Evolutionary conservation across 2,888 invertebrate species (phyloP), one percentile per base, ranked within the genome.

Genomic region (Exocentrus adspersus): DNA sequence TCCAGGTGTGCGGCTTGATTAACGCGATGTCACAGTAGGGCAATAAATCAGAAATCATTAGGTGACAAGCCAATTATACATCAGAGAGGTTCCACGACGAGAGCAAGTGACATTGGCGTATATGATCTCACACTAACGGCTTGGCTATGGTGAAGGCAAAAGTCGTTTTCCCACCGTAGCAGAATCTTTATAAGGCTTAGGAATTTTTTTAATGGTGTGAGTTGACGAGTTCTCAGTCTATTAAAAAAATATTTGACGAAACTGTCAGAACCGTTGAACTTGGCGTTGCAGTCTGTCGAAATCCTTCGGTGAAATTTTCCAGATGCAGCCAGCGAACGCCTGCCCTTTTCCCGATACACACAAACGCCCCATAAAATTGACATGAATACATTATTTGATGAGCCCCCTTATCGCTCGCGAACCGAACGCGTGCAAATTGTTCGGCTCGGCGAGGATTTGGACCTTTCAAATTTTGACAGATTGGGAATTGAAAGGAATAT

Each of bases 11-110:
- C 71, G 70, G 61, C 60, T 68, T 76, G 75, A 76, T 75, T 75
- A 75, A 75, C 72, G 72, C 62, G 62, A 64, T 69, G 72, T 72
- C 68, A 72, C 72, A 65, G 66, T 63, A 69, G 66, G 64, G 73
- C 68, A 72, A 78, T 78, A 77, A 78, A 78, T 78, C 75, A 76
- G 76, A 72, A 74, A 77, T 77, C 75, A 78, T 78, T 78, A 78
- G 72, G 75, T 75, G 77, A 77, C 76, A 75, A 75, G 73, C 76
- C 75, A 78, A 76, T 77, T 76, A 76, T 72, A 72, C 74, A 74
- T 74, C 73, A 74, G 66, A 72, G 65, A n/a, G 71, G 67, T 62
- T 64, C 51, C 66, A 70, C 45, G 72, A 73, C 71, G 75, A 70
- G 72, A 64, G 68, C 72, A 70, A 73, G 72, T 72, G 73, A 72